Evolutionary conservation across 2,888 invertebrate species (phyloP), one percentile per base, ranked within the genome.

Genomic region (Melieria picta): DNA sequence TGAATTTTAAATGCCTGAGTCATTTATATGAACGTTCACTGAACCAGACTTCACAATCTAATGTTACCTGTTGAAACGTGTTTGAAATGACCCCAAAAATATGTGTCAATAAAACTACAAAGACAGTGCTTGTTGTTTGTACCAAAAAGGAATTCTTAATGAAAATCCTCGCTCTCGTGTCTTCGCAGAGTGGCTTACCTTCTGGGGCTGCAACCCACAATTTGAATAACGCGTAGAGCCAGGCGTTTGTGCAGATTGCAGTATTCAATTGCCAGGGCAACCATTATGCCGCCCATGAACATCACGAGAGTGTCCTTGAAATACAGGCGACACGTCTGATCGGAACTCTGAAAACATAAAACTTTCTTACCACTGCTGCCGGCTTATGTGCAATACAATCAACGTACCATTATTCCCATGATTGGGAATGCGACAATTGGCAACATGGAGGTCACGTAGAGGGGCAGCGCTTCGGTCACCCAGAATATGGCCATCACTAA

Each of bases 181-280:
- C 6, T 30, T 30, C 13, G 50, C 9, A 48, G 55, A 7, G 10
- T n/a, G 9, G 42, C 80, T 79, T 81, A 91, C 91, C 90, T 89
- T 85, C 92, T 88, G 82, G 92, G 93, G 76, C 93, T 92, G 85
- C 93, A 92, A 46, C 93, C 93, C 57, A 93, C 91, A 30, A 92
- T 89, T 80, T 93, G 91, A 65, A 97, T 93, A 4, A 95, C 94
- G 85, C 94, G 90, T 69, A 97, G 85, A 0, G 97, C 96, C 1
- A 97, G 92, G 75, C 97, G 89, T 84, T 94, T 93, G 79, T 97
- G 97, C 43, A 97, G 88, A 84, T 94, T 95, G 78, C 95, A 95
- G 84, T 94, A 92, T 87, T 97, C 97, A 1, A 97, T 93, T 0
- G 94, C 95, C 0, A 96, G 92, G 0, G 97, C 97, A 71, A 97